A percentile compares a stretch with the other conserved stretches of the same genome.
phyloP scores from a whole-genome alignment of 92 coral and sea anemone species.

The Epizoanthus stellaris region DNA sequence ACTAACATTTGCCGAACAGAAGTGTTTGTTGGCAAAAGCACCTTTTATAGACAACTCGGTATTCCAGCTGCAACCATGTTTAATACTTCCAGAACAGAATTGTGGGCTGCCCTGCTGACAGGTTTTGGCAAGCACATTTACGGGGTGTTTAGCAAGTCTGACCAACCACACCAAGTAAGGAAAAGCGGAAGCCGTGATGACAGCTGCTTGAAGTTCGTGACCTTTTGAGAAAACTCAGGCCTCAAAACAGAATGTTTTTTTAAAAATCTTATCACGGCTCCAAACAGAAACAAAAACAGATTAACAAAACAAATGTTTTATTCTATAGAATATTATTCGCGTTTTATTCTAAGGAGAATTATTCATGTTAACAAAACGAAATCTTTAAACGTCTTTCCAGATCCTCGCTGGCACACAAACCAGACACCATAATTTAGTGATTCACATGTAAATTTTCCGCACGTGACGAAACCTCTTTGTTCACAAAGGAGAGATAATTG shows the following conservation, averaged over 20 bases:
- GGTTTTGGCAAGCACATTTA: slow-evolving; percentile 33
- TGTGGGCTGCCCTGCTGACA: slow-evolving; percentile 32
- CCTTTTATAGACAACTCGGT: neutral
- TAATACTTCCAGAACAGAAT: slow-evolving; percentile 30
- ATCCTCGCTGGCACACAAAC: neutral
- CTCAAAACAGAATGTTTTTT: slow-evolving; percentile 10
- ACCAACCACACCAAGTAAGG: slow-evolving; percentile 42
- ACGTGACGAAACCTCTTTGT: slow-evolving; percentile 38
- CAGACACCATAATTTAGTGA: neutral
- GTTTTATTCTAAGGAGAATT: neutral
- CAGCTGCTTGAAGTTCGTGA: slow-evolving; percentile 44
- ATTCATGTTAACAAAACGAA: neutral
- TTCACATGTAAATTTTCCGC: neutral
- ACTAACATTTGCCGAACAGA: slow-evolving; percentile 22
- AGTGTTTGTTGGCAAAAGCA: slow-evolving; percentile 33
- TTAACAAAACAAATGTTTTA: neutral
- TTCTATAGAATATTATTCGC: neutral
- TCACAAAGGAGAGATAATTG: neutral
- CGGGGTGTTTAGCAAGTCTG: slow-evolving; percentile 17
- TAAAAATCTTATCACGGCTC: neutral
- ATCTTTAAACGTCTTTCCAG: neutral
- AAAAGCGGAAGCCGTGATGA: slow-evolving; percentile 36
- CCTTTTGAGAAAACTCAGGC: slow-evolving; percentile 13
- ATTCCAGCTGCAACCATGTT: slow-evolving; percentile 27
- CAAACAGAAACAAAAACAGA: neutral